Evolutionary conservation across 1,140 invertebrate species (phyloP), one percentile per base, ranked within the genome.

Genomic region (Cherax destructor): DNA sequence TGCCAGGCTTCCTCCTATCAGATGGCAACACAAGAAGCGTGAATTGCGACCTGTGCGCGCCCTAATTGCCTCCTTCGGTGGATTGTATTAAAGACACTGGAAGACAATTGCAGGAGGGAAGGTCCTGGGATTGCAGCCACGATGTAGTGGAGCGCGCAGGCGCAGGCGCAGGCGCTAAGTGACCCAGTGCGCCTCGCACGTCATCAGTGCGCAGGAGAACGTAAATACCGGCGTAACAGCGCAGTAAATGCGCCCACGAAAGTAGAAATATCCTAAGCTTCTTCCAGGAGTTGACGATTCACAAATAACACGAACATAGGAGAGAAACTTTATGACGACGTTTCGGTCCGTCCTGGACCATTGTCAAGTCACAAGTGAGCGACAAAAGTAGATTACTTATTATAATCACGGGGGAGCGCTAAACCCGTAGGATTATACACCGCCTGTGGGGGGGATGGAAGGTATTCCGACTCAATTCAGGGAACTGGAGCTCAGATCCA

Each of bases 1-100:
- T 74, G n/a, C 69, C n/a, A 74, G 69, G 69, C 69, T 74, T 21
- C 69, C 69, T 74, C 0, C 69, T 74, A 74, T 74, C 69, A 74
- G 69, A 30, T 24, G 69, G 69, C 6, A 74, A 74, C 69, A 74
- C 69, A 74, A 74, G 69, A 30, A 74, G 69, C 69, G 69, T 74
- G 69, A 74, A 74, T 74, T 74, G 69, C 69, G 69, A 30, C 69
- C 18, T 30, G 69, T 5, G n/a, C n/a, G 69, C 13, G 7, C n/a
- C 69, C 6, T 74, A 74, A 74, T 74, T 74, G 69, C 69, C 69
- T 9, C 69, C 61, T 56, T 74, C 69, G 69, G 69, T 7, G 13
- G 69, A 74, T 74, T 7, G 24, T 74, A 74, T 74, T 74, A 74
- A 30, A 74, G 69, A n/a, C 11, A n/a, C 2, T 74, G 69, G 69